Conservation (phyloP, 2,797 vertebrate species). For the Balearica regulorum region DNA sequence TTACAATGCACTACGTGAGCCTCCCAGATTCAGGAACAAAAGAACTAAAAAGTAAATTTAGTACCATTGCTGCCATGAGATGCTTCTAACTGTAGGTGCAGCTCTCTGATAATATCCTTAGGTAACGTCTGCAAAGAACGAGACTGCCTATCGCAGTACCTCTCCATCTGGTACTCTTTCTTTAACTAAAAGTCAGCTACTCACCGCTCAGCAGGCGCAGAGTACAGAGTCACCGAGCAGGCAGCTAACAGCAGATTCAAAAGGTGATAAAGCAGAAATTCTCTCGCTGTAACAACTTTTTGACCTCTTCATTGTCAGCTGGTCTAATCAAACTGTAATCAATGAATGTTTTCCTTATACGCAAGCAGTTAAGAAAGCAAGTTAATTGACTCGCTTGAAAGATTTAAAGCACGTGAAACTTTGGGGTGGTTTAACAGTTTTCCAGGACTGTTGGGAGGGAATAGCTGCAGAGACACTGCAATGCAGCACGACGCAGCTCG, state of each 20-base stretch:
- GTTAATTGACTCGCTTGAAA: background rate
- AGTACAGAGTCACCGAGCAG: background rate
- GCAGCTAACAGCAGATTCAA: background rate
- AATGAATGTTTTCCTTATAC: background rate
- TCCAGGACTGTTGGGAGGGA: background rate
- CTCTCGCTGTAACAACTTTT: background rate
- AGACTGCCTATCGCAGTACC: no score
- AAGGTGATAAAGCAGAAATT: background rate
- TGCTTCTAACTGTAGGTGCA: background rate
- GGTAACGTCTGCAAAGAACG: background rate
- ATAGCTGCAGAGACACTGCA: constrained; percentile 58
- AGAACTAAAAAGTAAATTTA: background rate
- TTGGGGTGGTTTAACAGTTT: background rate
- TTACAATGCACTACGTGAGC: accelerated
- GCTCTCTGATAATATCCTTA: background rate
- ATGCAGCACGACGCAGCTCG: background rate
- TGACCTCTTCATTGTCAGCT: background rate
- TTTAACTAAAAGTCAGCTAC: background rate
- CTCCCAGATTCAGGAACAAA: background rate
- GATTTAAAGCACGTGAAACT: background rate
- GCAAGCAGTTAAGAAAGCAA: background rate
- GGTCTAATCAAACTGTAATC: background rate
- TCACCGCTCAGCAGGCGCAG: accelerated
- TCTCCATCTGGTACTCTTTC: background rate
- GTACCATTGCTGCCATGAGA: background rate